phyloP scores from a whole-genome alignment of 2,797 vertebrate species.

The Eurystomus glaucurus region DNA sequence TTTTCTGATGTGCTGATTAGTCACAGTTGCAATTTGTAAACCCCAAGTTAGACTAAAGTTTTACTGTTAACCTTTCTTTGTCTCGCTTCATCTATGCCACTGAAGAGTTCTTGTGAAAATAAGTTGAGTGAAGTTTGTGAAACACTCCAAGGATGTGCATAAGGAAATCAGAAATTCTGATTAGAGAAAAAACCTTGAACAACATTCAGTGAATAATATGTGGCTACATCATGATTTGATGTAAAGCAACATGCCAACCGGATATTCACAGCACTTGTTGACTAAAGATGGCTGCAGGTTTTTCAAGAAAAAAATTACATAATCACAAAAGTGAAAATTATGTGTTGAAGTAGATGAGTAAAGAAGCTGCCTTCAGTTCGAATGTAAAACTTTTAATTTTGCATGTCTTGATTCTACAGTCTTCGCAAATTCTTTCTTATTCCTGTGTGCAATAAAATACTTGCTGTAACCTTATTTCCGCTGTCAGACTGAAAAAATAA shows the following conservation, averaged over 20 bases:
- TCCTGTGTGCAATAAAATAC: neutral
- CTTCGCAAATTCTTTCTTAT: neutral
- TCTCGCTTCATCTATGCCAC: neutral
- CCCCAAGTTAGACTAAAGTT: neutral
- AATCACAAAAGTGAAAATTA: neutral
- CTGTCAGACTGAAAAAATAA: neutral
- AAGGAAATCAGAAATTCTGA: neutral
- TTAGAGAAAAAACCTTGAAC: neutral
- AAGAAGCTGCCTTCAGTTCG: neutral
- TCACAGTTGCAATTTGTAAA: neutral
- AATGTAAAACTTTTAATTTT: neutral
- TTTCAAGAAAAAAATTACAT: neutral
- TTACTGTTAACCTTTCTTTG: neutral
- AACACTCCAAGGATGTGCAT: accelerated
- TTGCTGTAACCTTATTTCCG: neutral
- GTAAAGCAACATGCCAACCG: neutral
- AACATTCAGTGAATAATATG: neutral
- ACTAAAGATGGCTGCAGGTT: neutral
- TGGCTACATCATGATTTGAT: neutral
- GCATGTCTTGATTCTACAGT: neutral
- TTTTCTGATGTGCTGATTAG: neutral
- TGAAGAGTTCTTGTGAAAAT: neutral
- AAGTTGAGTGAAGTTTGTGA: neutral
- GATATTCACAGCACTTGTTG: neutral
- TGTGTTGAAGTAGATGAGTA: neutral